Evolutionary conservation across 2,113 vertebrate species (phyloP), one percentile per base, ranked within the genome.

Genomic region (Nibea coibor): DNA sequence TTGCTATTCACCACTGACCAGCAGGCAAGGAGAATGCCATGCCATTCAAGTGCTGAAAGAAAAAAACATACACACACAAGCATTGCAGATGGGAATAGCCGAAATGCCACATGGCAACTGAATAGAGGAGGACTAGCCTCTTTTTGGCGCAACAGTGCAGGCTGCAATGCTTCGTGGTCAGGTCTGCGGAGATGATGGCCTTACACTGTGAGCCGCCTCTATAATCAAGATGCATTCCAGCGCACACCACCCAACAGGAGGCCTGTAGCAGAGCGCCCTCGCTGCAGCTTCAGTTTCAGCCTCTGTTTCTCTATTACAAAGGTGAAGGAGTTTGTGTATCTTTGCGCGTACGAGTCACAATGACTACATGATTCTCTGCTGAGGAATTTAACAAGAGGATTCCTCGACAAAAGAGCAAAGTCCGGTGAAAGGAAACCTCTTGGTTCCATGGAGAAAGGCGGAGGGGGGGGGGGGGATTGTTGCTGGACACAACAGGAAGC

Each of bases 401-500:
- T 91, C 85, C 87, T 93, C 83, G 72, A 86, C 75, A 87, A 88
- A 79, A 67, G 63, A 85, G 80, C 74, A 83, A 84, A 70, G 61
- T 76, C 43, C 31, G 26, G 73, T 48, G 45, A 87, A 84, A 87
- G 89, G 83, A 83, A 91, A 81, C 83, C 87, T 90, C 86, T 80
- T 62, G 63, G 83, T 89, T 90, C 75, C 82, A 84, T 14, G 0
- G 75, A 79, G 48, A 66, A 84, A 39, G 7, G 35, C 35, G 58
- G 68, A 64, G 73, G 86, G 58, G 73, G 63, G 72, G 61, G 61
- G 72, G 79, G 72, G 83, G 82, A 87, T 91, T 92, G 88, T 91
- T 93, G 75, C 88, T 86, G 92, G 92, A 94, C 94, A 95, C 92
- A 95, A 94, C 94, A 95, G 94, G 94, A 95, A 95, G 89, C 94